Evolutionary conservation across 2,888 invertebrate genomes (phyloP).

Genomic region (Willowsia nigromaculata): DNA sequence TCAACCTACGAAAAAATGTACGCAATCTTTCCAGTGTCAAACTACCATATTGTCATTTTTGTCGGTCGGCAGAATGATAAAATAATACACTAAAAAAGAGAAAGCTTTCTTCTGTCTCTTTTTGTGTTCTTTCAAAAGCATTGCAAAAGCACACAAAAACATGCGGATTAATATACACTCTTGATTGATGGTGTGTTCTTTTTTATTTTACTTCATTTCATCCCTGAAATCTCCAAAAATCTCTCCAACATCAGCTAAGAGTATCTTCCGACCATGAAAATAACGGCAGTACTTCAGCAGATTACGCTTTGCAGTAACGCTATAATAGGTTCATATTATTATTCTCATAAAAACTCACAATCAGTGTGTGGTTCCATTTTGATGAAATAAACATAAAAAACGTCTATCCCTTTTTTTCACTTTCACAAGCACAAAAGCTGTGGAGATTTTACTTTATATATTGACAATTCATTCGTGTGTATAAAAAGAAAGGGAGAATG

Average conservation of each 20-base stretch:
- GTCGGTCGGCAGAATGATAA: too few relatives aligned
- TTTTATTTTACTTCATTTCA: background rate
- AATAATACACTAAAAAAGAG: background rate
- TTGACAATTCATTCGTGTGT: background rate
- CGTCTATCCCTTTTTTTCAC: background rate
- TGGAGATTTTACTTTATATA: background rate
- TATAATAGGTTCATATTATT: background rate
- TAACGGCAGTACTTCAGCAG: background rate
- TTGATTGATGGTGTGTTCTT: background rate
- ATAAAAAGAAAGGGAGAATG: background rate
- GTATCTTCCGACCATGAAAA: background rate
- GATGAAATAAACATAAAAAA: background rate
- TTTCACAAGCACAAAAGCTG: slow-evolving; percentile 3
- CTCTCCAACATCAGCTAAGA: too few relatives aligned
- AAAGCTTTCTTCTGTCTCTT: background rate
- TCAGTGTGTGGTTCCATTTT: background rate
- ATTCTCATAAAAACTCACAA: background rate
- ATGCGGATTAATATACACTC: background rate
- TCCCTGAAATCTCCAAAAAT: background rate
- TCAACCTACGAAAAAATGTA: too few relatives aligned
- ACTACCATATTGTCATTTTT: too few relatives aligned
- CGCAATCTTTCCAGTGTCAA: too few relatives aligned
- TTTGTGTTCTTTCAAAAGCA: background rate
- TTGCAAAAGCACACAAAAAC: background rate
- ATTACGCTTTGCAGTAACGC: background rate